Percentiles rank a stretch among this genome's conserved stretches.
Conservation (phyloP, 2,113 vertebrate genomes). For the Fulmarus glacialis region DNA sequence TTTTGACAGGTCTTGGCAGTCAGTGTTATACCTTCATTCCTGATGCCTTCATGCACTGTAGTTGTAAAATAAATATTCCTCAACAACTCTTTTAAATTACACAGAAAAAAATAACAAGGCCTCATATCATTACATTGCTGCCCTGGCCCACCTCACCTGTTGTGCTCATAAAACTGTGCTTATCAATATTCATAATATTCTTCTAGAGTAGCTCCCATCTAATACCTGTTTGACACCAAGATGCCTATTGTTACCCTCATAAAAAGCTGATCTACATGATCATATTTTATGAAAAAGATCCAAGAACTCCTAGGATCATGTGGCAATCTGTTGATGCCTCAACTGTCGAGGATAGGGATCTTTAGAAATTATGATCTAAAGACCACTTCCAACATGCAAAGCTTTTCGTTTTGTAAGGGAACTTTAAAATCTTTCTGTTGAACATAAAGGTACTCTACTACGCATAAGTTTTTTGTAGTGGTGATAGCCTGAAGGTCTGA, state of each 20-base stretch:
- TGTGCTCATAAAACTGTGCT: not conserved
- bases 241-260: not conserved
- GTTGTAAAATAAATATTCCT: not conserved
- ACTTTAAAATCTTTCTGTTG: not conserved
- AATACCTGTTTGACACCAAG: not conserved
- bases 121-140: not conserved
- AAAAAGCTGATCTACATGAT: not conserved
- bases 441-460: not conserved
- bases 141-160: not conserved
- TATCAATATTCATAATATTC: not conserved
- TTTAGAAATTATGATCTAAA: not conserved
- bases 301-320: not conserved
- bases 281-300: not conserved
- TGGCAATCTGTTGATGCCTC: not conserved
- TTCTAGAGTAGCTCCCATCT: not conserved
- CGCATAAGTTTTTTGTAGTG: not conserved
- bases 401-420: not conserved
- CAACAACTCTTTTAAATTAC: not conserved
- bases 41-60: not conserved
- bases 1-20: not conserved
- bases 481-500: not conserved
- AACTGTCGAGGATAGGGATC: not conserved
- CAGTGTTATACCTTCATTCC: not conserved
- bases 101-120: not conserved
- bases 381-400: not conserved